Conservation (phyloP, 2,113 vertebrate genomes). For the Abramis brama region DNA sequence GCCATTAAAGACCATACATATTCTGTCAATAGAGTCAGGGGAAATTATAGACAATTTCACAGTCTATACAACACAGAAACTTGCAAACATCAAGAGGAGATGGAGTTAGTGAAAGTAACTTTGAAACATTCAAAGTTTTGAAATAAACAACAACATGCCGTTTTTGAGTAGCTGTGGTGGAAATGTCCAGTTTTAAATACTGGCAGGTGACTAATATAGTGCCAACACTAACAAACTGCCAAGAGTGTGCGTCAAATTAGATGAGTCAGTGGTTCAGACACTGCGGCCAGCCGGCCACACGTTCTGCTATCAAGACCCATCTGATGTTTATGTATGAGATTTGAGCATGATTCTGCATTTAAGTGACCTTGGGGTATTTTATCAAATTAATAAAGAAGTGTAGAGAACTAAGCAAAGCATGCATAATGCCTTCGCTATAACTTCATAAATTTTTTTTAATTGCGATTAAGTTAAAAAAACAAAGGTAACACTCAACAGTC, state of each 20-base stretch:
- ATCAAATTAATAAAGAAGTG: not conserved
- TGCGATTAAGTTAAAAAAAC: not conserved
- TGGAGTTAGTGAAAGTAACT: not conserved
- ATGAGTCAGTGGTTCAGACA: constrained; percentile 38
- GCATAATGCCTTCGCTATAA: not conserved
- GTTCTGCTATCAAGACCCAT: not conserved
- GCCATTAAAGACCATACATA: not conserved
- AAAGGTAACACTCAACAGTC: no score
- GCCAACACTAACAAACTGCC: not conserved
- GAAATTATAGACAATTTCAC: not conserved
- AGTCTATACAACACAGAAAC: not conserved
- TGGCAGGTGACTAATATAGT: constrained; percentile 11
- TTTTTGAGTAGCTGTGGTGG: not conserved
- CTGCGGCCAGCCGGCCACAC: no score
- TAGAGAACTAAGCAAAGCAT: not conserved
- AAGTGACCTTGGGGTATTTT: constrained; percentile 45
- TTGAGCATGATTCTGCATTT: constrained; percentile 25
- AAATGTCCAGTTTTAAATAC: not conserved
- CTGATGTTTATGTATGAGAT: not conserved
- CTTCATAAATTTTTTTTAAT: not conserved
- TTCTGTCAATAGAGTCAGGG: not conserved
- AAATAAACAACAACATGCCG: not conserved
- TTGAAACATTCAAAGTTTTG: not conserved
- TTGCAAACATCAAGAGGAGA: not conserved
- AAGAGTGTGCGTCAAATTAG: not conserved